Evolutionary conservation across 2,113 vertebrate species (phyloP).

Genomic region (Onychorhynchus coronatus): DNA sequence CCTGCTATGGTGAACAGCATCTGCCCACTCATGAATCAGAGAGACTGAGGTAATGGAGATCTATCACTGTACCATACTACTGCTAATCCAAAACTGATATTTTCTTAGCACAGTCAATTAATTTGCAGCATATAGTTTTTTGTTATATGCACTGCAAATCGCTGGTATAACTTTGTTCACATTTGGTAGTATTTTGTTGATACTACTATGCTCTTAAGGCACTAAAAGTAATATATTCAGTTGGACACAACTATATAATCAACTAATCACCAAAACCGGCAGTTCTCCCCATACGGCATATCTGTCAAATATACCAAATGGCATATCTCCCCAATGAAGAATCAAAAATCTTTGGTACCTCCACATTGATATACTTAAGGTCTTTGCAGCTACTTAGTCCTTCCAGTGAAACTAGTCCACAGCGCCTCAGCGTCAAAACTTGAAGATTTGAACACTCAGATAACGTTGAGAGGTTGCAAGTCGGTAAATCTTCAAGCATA

Average conservation of each 20-base stretch:
- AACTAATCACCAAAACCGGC: background rate
- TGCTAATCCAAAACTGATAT: background rate
- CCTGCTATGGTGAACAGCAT: background rate
- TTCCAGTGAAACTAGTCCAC: slow-evolving; percentile 82
- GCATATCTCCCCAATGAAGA: no score
- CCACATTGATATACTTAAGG: slow-evolving; percentile 82
- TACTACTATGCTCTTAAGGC: background rate
- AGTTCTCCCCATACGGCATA: no score
- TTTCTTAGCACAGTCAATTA: background rate
- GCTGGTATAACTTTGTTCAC: background rate
- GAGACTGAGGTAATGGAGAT: background rate
- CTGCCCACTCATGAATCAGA: background rate
- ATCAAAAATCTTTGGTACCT: slow-evolving; percentile 72
- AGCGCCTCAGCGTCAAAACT: slow-evolving; percentile 81
- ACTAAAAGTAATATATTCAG: background rate
- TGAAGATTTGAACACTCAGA: slow-evolving; percentile 80
- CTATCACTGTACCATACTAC: background rate
- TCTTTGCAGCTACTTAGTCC: slow-evolving; percentile 75
- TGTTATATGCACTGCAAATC: background rate
- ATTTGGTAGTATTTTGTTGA: background rate
- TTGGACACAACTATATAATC: background rate
- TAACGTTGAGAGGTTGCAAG: slow-evolving; percentile 81
- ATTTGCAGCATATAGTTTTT: background rate
- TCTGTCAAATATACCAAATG: no score
- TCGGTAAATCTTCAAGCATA: slow-evolving; percentile 81